Evolutionary conservation across 2,113 vertebrate genomes (phyloP).

Genomic region (Fukomys damarensis): DNA sequence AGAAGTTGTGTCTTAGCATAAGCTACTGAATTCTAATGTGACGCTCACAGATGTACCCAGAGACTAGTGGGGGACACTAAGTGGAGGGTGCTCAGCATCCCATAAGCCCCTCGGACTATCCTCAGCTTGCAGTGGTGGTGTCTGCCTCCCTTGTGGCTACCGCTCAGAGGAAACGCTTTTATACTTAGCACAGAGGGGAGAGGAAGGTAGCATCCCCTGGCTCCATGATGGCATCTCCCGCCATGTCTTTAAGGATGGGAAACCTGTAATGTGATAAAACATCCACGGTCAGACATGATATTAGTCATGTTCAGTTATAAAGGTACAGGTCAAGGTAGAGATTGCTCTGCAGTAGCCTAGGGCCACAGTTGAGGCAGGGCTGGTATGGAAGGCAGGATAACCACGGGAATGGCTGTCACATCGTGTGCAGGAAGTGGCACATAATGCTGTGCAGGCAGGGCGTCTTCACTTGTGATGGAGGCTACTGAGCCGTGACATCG

Average conservation of each 20-base stretch:
- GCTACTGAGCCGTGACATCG: accelerated
- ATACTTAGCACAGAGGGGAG: background rate
- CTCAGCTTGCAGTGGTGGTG: background rate
- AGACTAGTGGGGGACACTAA: accelerated
- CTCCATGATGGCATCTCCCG: accelerated
- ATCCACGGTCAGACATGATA: accelerated
- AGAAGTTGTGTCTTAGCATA: background rate
- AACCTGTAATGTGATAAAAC: background rate
- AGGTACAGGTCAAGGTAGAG: background rate
- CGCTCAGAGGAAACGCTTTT: background rate
- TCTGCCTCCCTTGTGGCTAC: background rate
- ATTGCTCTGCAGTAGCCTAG: accelerated
- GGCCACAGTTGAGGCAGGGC: background rate
- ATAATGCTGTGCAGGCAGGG: accelerated
- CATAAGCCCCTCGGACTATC: too few species aligned
- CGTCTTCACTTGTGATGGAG: background rate
- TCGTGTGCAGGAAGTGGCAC: accelerated
- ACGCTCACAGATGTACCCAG: background rate
- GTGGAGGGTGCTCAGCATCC: accelerated
- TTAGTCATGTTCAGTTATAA: background rate
- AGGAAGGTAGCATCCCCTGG: background rate
- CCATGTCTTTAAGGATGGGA: background rate
- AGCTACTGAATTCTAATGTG: background rate
- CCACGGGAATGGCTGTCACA: accelerated
- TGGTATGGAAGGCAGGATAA: accelerated